Percentiles rank a stretch among this genome's conserved stretches.
phyloP scores from a whole-genome alignment of 2,113 vertebrate species.

The Sinocyclocheilus anophthalmus region DNA sequence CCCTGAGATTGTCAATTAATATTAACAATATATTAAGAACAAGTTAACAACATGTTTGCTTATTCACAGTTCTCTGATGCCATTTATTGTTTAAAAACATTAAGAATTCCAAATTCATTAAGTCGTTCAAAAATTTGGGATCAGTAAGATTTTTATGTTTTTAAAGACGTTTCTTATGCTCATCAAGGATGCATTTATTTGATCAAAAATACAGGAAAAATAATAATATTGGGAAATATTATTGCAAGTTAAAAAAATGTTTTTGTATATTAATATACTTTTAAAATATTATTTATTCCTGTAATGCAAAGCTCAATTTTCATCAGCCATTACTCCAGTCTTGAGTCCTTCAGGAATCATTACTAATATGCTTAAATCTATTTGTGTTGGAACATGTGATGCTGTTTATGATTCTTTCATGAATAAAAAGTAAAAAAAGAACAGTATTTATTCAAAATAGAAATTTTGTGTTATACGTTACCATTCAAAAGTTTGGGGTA shows the following conservation, averaged over 20 bases:
- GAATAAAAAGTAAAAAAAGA: too few relatives aligned
- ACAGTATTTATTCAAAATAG: too few relatives aligned
- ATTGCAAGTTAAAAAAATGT: neutral
- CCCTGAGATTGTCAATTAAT: neutral
- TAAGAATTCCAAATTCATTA: too few relatives aligned
- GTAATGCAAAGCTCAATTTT: neutral
- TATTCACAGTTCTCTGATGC: neutral
- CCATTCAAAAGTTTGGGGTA: too few relatives aligned
- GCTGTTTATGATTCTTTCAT: too few relatives aligned
- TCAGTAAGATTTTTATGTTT: neutral
- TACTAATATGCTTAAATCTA: neutral
- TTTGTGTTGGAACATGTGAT: too few relatives aligned
- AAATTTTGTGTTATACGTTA: too few relatives aligned
- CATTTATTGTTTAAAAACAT: neutral
- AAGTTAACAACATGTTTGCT: neutral
- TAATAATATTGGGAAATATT: too few relatives aligned
- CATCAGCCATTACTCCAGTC: neutral
- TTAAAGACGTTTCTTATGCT: too few relatives aligned
- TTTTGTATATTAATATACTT: too few relatives aligned
- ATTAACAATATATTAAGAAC: neutral
- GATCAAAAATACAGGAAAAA: too few relatives aligned
- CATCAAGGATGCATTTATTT: too few relatives aligned
- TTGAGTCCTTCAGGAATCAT: neutral
- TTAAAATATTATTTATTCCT: neutral
- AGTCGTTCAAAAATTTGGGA: neutral